Percentiles rank a stretch among this genome's conserved stretches.
Evolutionary conservation across 1,140 invertebrate genomes (phyloP).

Genomic region (Drosophila mojavensis): DNA sequence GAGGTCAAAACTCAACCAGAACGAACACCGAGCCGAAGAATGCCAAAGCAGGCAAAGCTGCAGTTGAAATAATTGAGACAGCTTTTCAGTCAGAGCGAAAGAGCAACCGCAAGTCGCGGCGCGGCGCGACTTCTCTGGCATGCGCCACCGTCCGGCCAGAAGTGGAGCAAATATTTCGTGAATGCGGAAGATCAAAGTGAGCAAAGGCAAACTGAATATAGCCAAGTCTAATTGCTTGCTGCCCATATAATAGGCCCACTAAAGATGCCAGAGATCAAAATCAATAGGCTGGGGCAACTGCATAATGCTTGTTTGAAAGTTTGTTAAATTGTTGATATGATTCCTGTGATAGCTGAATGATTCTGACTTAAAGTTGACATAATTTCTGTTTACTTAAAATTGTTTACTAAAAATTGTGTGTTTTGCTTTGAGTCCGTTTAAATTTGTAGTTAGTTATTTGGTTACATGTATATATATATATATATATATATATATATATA

Average conservation of each 20-base stretch:
- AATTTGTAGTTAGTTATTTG: too few relatives aligned
- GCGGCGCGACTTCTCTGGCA: not conserved
- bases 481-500: too few relatives aligned
- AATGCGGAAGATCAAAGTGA: constrained; percentile 7
- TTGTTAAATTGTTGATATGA: too few relatives aligned
- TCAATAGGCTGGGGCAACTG: too few relatives aligned
- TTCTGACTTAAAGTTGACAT: too few relatives aligned
- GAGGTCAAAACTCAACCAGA: constrained; percentile 52
- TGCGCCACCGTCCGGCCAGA: not conserved
- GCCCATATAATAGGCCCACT: not conserved
- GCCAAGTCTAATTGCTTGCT: not conserved
- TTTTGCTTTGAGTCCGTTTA: too few relatives aligned
- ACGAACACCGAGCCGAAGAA: constrained; percentile 34
- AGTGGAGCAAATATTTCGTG: constrained; percentile 1
- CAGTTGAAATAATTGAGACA: constrained; percentile 26
- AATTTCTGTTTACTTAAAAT: too few relatives aligned
- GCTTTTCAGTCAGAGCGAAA: not conserved
- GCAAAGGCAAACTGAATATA: not conserved
- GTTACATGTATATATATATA: too few relatives aligned
- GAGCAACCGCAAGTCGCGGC: not conserved
- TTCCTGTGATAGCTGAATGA: too few relatives aligned
- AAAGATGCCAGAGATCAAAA: not conserved
- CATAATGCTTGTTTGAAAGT: too few relatives aligned
- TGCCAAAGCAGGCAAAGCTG: constrained; percentile 37
- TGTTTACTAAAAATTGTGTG: too few relatives aligned